Evolutionary conservation across 2,113 vertebrate species (phyloP), one percentile per base, ranked within the genome.

Genomic region (Gallinago media): DNA sequence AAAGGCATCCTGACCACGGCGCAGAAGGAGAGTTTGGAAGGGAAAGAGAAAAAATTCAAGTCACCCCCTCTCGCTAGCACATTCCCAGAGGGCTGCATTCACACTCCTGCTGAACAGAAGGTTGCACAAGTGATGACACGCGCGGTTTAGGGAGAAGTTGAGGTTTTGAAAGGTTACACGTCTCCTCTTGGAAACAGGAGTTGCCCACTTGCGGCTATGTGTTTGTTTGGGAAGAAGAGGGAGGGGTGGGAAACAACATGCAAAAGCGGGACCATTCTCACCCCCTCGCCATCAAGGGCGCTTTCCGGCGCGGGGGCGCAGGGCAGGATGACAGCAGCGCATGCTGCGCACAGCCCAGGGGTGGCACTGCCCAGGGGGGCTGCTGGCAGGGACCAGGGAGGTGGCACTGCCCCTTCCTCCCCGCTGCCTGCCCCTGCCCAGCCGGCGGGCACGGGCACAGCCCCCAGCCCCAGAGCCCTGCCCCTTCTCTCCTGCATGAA

Each of bases 51-150:
- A 87, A 79, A 94, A 59, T 46, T 67, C 59, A 65, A 88, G 85
- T 85, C 67, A 72, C 46, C 50, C 49, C 36, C 55, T 93, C 79
- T 79, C 16, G 31, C 75, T 92, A 76, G 85, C 85, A 93, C 78
- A 66, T 79, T 46, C 91, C 85, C 67, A 72, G 70, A 89, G 94
- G 85, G 88, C 67, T 94, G 80, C 67, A 26, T 93, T 94, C 81
- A 94, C 92, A 87, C 92, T 94, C 90, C 77, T 1, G 66, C 91
- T 82, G 91, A 94, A 92, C 82, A 94, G 91, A 95, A 95, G 88
- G 88, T 82, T 93, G 71, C 88, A 79, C 79, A 90, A 92, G 92
- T 66, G 85, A 83, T 23, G 10, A 90, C 83, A 87, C 6, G 25
- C 67, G 76, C 6, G 3, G 36, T 88, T 88, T 3, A 4, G 75